Evolutionary conservation across 2,888 invertebrate genomes (phyloP), one percentile per base, ranked within the genome.

Genomic region (Pseudococcus longispinus): DNA sequence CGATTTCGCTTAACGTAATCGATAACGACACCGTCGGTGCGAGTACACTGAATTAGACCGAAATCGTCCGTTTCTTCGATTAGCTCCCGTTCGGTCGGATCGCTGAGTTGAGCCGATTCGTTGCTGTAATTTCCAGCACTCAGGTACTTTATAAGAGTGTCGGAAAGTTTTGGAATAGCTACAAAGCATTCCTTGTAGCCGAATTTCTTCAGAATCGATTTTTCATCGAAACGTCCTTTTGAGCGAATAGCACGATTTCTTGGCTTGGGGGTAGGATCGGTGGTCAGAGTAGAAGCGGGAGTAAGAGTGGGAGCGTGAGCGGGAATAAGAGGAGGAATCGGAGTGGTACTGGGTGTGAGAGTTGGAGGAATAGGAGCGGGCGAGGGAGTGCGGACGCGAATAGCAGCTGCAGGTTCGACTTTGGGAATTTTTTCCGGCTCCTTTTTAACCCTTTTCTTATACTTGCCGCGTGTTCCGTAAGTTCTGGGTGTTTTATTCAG

Each of bases 1-100:
- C 55, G 77, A 51, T 86, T 86, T 15, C 86, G 77, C 8, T n/a
- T 74, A 29, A 5, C 26, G 74, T 86, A 86, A 15, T 86, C 86
- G 18, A 86, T 46, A 20, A 86, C 51, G 18, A 46, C 20, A n/a
- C 86, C 80, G 51, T 86, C 46, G 23, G 86, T 86, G 1, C 86
- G 77, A n/a, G 77, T 20, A 9, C 86, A 51, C 13, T 55, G 55
- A 23, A 77, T 74, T 1, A 23, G 18, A 29, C 86, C 80, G 46
- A 86, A 86, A 20, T 51, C 46, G 20, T 86, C 42, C 4, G 20
- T 55, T 4, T 46, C 51, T 9, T 70, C 32, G 23, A 20, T 32
- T 18, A 13, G 42, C 23, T 80, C 37, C 20, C 42, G 1, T 42
- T 42, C 77, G n/a, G 60, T 60, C 5, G 60, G 60, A 60, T 80